Base-by-base conservation (phyloP, 92 coral and sea anemone species). In the Parazoanthus swiftii region DNA sequence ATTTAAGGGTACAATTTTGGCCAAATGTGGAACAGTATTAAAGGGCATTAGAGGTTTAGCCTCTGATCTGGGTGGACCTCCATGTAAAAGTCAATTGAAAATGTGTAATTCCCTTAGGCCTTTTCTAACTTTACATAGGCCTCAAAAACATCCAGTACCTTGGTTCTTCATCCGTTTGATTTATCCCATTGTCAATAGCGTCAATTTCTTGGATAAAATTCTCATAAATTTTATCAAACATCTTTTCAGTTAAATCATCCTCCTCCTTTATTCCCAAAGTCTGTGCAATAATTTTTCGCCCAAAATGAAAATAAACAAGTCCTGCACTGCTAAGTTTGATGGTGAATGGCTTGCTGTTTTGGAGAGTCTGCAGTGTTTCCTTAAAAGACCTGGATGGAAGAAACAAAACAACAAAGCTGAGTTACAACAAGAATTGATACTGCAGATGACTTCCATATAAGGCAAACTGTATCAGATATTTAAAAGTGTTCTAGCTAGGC, bases 311-410 rank as follows among this genome's bases (percentile, higher is more conserved):
- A 84, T 96, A 96, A 42, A 96, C 93, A 36, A 96, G 92, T n/a
- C 99, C 99, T 43, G 99, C 99, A 88, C 99, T 96, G 90, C 99
- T 96, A 16, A 96, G 94, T 74, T 96, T 96, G 38, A 92, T 96
- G 8, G 88, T 80, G 94, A 98, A 96, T 2, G 92, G 88, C 65
- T 94, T 94, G 85, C 79, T 86, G 63, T 91, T 88, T 44, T 87
- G 86, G 33, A 96, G 94, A 14, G 93, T 92, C 65, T 93, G 90
- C 98, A 96, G 92, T 25, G 93, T 91, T 36, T 94, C 99, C 50
- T 91, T 92, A 48, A 96, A 96, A 82, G 97, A 92, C 92, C 99
- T 96, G 51, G 21, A 48, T 38, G n/a, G 35, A 77, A 51, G 42
- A 75, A 86, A n/a, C 42, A 77, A 72, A 2, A n/a, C 13, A 21